A percentile compares a stretch with the other conserved stretches of the same genome.
These are phyloP conservation scores for Hyphantria cunea DNA, from an alignment of 1,140 invertebrate species.

Conservation along the genomic window DNA sequence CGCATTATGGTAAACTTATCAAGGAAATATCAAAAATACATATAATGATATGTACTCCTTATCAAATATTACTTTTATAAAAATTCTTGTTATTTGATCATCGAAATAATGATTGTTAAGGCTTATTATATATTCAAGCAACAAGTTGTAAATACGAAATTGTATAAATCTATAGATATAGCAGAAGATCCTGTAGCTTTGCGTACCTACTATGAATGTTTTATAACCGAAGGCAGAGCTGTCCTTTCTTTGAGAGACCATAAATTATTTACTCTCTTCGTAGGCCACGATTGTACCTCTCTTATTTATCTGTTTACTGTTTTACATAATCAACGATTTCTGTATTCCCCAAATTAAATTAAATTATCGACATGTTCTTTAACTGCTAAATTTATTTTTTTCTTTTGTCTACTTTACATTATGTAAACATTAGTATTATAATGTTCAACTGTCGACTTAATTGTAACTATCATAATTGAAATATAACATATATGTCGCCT, in stretches of 20 bases:
- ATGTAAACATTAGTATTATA: too few relatives aligned
- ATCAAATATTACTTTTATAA: conserved; percentile 2
- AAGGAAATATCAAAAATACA: conserved; percentile 2
- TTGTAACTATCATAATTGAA: too few relatives aligned
- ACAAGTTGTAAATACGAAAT: not conserved
- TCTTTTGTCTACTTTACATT: too few relatives aligned
- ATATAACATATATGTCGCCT: too few relatives aligned
- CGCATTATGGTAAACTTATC: not conserved
- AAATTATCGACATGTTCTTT: too few relatives aligned
- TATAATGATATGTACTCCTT: conserved; percentile 12
- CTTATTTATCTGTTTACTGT: conserved; percentile 12
- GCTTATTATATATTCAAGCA: conserved; percentile 8
- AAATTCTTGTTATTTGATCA: conserved; percentile 15
- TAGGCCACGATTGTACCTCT: conserved; percentile 20
- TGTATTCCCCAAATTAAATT: not conserved
- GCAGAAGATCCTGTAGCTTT: not conserved
- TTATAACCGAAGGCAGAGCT: conserved; percentile 25
- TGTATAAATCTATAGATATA: not conserved
- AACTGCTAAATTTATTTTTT: too few relatives aligned
- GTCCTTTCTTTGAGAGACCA: conserved; percentile 27
- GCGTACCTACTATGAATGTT: conserved; percentile 29
- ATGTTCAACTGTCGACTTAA: too few relatives aligned
- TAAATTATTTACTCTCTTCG: conserved; percentile 33
- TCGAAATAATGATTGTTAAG: not conserved
- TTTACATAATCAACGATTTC: conserved; percentile 13